Evolutionary conservation across 1,140 invertebrate genomes (phyloP).

Genomic region (Drosophila sechellia): DNA sequence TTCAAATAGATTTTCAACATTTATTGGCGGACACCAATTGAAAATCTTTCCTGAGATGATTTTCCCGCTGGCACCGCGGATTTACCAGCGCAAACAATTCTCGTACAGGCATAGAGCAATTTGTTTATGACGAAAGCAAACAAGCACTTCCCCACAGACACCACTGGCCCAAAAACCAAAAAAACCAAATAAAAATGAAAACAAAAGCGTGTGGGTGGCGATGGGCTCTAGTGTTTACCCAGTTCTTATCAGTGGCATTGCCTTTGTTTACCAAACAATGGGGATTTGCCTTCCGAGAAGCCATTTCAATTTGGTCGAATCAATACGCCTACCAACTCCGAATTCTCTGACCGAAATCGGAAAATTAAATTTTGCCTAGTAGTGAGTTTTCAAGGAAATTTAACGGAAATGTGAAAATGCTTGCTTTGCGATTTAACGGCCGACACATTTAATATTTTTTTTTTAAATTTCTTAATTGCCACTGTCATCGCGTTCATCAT

Average conservation of each 20-base stretch:
- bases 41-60: background rate
- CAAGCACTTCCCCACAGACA: constrained; percentile 29
- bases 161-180: constrained; percentile 1
- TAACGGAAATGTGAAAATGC: background rate
- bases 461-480: background rate
- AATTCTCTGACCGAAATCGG: background rate
- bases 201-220: constrained; percentile 25
- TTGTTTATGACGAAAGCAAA: constrained; percentile 48
- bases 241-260: constrained; percentile 37
- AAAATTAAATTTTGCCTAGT: background rate
- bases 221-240: constrained; percentile 20
- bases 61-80: background rate
- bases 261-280: constrained; percentile 35
- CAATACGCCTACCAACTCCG: background rate
- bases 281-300: constrained; percentile 37
- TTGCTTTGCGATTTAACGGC: background rate
- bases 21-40: background rate
- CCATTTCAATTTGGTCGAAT: constrained; percentile 20
- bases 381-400: background rate
- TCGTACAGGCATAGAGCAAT: constrained; percentile 29
- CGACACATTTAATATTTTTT: background rate
- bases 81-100: constrained; percentile 13
- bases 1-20: background rate
- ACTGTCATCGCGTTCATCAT: no score
- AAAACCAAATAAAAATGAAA: constrained; percentile 24